Conservation (phyloP, 2,888 invertebrate species). For the Malthinus seriepunctatus region DNA sequence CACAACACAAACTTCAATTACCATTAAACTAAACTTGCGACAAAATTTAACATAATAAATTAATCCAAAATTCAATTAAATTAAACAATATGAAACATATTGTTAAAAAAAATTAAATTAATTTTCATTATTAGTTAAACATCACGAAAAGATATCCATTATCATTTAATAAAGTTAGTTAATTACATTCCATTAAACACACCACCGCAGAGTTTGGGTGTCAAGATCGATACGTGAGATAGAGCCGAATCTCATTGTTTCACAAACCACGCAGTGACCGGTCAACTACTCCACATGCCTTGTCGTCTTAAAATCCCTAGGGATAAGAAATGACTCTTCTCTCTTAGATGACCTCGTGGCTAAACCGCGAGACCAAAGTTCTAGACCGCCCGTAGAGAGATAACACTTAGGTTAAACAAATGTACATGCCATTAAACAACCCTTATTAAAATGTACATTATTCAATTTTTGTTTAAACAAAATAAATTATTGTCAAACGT, state of each 20-base stretch:
- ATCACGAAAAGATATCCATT: too few species aligned
- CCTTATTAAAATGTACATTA: too few species aligned
- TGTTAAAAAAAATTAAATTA: too few species aligned
- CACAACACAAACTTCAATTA: too few species aligned
- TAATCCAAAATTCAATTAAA: too few species aligned
- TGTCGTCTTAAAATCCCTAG: slow-evolving; percentile 33
- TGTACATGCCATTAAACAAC: slow-evolving; percentile 2
- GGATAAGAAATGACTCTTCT: slow-evolving; percentile 32
- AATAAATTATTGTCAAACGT: too few species aligned
- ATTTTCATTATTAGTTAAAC: too few species aligned
- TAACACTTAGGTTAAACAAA: slow-evolving; percentile 23
- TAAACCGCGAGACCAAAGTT: slow-evolving; percentile 33
- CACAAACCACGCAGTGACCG: slow-evolving; percentile 30
- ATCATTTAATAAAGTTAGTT: too few species aligned
- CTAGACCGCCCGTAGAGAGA: slow-evolving; percentile 22
- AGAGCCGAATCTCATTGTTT: slow-evolving; percentile 37
- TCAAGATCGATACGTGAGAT: slow-evolving; percentile 35
- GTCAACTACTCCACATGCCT: slow-evolving; percentile 37
- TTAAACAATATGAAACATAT: too few species aligned
- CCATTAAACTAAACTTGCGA: too few species aligned
- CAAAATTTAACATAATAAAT: too few species aligned
- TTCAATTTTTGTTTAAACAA: too few species aligned
- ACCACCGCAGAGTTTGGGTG: slow-evolving; percentile 23
- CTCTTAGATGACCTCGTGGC: slow-evolving; percentile 25
- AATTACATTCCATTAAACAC: background rate